Percentiles rank a stretch among this genome's conserved stretches.
Evolutionary conservation across 2,888 invertebrate species (phyloP).

Genomic region (Tipula unca): DNA sequence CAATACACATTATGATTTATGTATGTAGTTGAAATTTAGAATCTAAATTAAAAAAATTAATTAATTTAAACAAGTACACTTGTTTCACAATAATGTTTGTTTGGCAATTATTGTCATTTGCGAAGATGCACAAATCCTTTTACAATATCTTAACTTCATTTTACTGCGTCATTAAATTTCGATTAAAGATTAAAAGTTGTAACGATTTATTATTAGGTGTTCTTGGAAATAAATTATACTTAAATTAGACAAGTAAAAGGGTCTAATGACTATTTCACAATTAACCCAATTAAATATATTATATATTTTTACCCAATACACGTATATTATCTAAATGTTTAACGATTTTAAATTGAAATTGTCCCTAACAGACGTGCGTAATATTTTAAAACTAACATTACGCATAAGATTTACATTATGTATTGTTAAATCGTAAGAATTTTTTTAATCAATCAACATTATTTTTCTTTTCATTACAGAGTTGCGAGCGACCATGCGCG

Average conservation of each 20-base stretch:
- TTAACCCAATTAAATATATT: neutral
- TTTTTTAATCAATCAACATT: neutral
- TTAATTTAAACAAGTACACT: too few relatives aligned
- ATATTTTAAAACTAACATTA: too few relatives aligned
- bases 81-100: too few relatives aligned
- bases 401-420: too few relatives aligned
- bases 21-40: neutral
- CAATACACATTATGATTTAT: neutral
- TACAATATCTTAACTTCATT: neutral
- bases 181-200: neutral
- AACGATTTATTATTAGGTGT: neutral
- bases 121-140: too few relatives aligned
- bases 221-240: neutral
- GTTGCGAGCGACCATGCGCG: constrained; percentile 45
- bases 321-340: neutral
- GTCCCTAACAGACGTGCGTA: too few relatives aligned
- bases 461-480: constrained; percentile 36
- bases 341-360: too few relatives aligned
- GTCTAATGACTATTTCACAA: neutral
- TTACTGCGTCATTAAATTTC: neutral
- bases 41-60: too few relatives aligned
- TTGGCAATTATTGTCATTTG: too few relatives aligned
- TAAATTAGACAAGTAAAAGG: neutral
- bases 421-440: too few relatives aligned
- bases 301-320: neutral